Conservation (phyloP, 2,888 invertebrate species). For the Epirrhoe alternata region DNA sequence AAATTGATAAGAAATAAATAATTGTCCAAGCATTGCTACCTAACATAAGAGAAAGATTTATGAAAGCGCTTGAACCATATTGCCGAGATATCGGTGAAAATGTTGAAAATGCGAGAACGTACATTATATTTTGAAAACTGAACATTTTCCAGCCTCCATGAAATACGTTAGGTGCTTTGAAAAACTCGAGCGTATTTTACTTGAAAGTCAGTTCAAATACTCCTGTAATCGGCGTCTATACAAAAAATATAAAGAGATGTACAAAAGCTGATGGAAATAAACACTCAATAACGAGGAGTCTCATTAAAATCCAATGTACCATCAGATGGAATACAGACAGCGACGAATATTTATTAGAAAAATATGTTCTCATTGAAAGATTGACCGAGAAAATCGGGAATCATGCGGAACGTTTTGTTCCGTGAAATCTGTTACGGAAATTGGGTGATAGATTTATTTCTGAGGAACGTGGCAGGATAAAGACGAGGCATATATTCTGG, state of each 20-base stretch:
- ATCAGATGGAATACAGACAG: conserved; percentile 4
- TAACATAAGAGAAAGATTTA: conserved; percentile 1
- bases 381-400: neutral
- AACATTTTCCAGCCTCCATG: conserved; percentile 4
- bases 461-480: no score
- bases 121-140: neutral
- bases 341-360: neutral
- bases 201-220: conserved; percentile 10
- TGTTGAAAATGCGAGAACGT: conserved; percentile 1
- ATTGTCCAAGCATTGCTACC: neutral
- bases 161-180: conserved; percentile 11
- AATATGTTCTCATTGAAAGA: neutral
- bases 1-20: neutral
- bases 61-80: conserved; percentile 4
- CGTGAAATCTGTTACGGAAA: neutral
- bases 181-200: conserved; percentile 2
- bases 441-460: no score
- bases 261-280: conserved; percentile 22
- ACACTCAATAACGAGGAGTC: conserved; percentile 24
- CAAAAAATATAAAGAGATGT: conserved; percentile 20
- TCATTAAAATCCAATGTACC: conserved; percentile 21
- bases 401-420: neutral
- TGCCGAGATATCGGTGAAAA: conserved; percentile 5
- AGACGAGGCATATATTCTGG: no score
- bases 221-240: conserved; percentile 8